A percentile compares a stretch with the other conserved stretches of the same genome.
Conservation (phyloP, 2,888 invertebrate species). For the Spisula solida region DNA sequence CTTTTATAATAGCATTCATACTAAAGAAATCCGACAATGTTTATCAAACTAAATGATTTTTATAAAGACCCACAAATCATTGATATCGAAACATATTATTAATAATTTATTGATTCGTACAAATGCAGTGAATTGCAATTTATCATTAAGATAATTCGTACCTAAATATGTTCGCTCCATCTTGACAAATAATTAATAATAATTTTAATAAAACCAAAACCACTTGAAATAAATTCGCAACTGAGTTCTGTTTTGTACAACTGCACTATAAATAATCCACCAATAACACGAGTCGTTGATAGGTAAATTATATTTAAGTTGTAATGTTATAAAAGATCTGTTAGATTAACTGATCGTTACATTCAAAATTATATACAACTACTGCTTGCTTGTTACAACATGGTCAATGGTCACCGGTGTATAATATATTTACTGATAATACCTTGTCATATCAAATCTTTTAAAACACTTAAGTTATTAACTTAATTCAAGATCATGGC, state of each 20-base stretch:
- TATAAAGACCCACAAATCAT: background rate
- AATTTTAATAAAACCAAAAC: background rate
- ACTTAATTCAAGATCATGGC: no score
- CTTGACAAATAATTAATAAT: background rate
- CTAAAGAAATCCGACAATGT: background rate
- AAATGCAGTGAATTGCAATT: background rate
- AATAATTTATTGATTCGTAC: background rate
- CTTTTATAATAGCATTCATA: background rate
- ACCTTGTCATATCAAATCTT: no score
- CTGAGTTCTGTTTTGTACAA: background rate
- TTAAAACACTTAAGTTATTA: no score
- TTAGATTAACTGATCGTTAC: background rate
- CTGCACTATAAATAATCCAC: background rate
- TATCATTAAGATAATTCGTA: background rate
- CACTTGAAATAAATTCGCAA: background rate
- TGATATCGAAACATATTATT: background rate
- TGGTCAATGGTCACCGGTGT: background rate
- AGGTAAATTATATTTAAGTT: conserved; percentile 41
- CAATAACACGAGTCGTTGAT: conserved; percentile 29
- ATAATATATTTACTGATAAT: background rate
- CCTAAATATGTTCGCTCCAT: conserved; percentile 22
- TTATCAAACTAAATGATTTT: background rate
- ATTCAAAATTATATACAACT: conserved; percentile 2
- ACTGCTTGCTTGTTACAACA: background rate
- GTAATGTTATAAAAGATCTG: conserved; percentile 15